Evolutionary conservation across 2,888 invertebrate species (phyloP), one percentile per base, ranked within the genome.

Genomic region (Cynaeus angustus): DNA sequence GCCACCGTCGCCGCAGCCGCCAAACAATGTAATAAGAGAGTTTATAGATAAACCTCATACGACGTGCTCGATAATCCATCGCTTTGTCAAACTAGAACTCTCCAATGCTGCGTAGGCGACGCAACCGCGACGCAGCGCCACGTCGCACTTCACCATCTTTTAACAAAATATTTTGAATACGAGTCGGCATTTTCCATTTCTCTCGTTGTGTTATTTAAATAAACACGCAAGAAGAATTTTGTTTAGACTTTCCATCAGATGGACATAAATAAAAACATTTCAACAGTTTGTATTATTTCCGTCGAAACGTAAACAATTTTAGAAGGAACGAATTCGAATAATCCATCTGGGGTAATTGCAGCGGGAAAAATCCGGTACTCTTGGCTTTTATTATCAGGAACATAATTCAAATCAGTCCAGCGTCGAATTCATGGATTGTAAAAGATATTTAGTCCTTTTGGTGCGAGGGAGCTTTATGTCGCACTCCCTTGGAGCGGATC

Each of bases 401-500:
- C 33, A 26, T 56, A 41, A 41, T 41, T 56, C 41, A 56, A 38
- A 56, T 41, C 21, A 41, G 41, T 56, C 12, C 4, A 3, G 46
- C 3, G 13, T 16, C 26, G 16, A 38, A 50, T 50, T 59, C 45
- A 59, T 59, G 46, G 59, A 12, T 46, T 59, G 59, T 59, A 59
- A 59, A 48, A 61, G 50, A 48, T 46, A 61, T 37, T 61, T 50
- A 50, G 61, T 50, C 41, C 12, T 55, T 55, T 37, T 13, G 55
- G 10, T 5, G 10, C 13, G 37, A 37, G 53, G 28, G 53, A 33
- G 33, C 53, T 53, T 53, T 53, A 53, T 53, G 37, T 21, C 28
- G 6, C 56, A n/a, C 46, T 46, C 21, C 46, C 16, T 6, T 13
- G 16, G 16, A 46, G 46, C 46, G n/a, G 9, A 28, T 8, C 48